phyloP scores from a whole-genome alignment of 2,888 invertebrate species.

The Epiblema foenella region DNA sequence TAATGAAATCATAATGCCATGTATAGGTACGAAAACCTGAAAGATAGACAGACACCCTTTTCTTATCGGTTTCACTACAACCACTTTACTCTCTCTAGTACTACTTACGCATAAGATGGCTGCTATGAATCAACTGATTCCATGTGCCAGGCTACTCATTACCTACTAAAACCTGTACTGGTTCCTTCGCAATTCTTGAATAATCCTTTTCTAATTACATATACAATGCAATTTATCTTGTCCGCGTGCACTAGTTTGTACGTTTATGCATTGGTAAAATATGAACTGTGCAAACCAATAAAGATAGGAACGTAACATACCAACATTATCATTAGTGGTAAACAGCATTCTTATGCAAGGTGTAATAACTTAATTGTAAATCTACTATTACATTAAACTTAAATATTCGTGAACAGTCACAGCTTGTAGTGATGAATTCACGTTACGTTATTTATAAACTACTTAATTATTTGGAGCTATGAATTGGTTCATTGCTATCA shows the following conservation, averaged over 20 bases:
- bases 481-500: no score
- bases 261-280: slow-evolving; percentile 32
- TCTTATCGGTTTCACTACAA: background rate
- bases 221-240: slow-evolving; percentile 14
- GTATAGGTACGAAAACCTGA: background rate
- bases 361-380: slow-evolving; percentile 11
- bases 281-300: slow-evolving; percentile 5
- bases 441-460: background rate
- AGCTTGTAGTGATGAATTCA: background rate
- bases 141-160: slow-evolving; percentile 49
- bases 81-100: background rate
- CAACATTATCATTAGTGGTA: slow-evolving; percentile 15
- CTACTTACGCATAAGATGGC: background rate
- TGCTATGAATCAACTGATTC: slow-evolving; percentile 20
- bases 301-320: slow-evolving; percentile 14
- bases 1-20: background rate
- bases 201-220: slow-evolving; percentile 20
- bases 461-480: background rate
- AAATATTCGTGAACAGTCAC: slow-evolving; percentile 1
- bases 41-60: no score
- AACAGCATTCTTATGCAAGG: slow-evolving; percentile 2
- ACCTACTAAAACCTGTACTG: slow-evolving; percentile 32
- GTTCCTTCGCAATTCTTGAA: slow-evolving; percentile 21
- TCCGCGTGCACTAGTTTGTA: background rate
- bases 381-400: slow-evolving; percentile 5